phyloP scores from a whole-genome alignment of 2,888 invertebrate species.

The Chymomyza fuscimana region DNA sequence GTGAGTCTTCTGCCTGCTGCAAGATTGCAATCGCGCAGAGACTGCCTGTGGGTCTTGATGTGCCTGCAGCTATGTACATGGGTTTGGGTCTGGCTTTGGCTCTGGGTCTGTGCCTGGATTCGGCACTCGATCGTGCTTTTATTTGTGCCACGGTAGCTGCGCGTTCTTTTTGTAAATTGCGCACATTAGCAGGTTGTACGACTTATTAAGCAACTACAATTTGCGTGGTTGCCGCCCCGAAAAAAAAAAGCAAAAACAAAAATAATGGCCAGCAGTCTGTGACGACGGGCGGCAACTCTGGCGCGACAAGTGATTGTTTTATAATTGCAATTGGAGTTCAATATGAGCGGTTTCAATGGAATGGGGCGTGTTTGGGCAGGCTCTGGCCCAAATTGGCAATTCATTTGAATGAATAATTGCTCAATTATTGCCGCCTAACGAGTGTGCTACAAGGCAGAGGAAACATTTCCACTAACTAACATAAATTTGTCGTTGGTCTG shows the following conservation, averaged over 20 bases:
- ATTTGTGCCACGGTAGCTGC: slow-evolving; percentile 30
- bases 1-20: slow-evolving; percentile 28
- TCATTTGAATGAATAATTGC: slow-evolving; percentile 79
- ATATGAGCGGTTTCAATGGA: slow-evolving; percentile 35
- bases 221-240: slow-evolving; percentile 77
- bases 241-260: slow-evolving; percentile 25
- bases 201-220: slow-evolving; percentile 79
- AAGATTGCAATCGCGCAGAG: slow-evolving; percentile 66
- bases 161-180: slow-evolving; percentile 77
- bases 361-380: slow-evolving; percentile 42
- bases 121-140: background rate
- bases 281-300: slow-evolving; percentile 12
- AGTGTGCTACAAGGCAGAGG: slow-evolving; percentile 31
- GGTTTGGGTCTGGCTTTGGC: background rate
- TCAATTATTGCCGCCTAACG: slow-evolving; percentile 73
- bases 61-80: slow-evolving; percentile 20
- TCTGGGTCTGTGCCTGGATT: background rate
- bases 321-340: slow-evolving; percentile 76
- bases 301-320: slow-evolving; percentile 76
- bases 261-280: slow-evolving; percentile 63
- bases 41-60: slow-evolving; percentile 29
- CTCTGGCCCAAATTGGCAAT: slow-evolving; percentile 76
- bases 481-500: slow-evolving; percentile 55
- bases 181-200: slow-evolving; percentile 79
- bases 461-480: background rate